phyloP scores from a whole-genome alignment of 2,113 vertebrate species.

The Burhinus bistriatus region DNA sequence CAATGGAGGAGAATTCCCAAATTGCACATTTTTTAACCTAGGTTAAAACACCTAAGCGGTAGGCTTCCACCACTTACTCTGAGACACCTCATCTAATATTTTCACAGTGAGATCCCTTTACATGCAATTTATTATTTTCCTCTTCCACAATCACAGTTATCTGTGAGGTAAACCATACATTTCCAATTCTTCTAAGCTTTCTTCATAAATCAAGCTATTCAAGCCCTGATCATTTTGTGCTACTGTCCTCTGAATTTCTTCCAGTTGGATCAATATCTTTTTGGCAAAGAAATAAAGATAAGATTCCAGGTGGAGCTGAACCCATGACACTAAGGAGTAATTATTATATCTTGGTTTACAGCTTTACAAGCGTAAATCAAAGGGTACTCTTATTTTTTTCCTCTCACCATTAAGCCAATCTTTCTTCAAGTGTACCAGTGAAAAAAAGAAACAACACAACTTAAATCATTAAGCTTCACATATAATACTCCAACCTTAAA shows the following conservation, averaged over 20 bases:
- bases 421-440: background rate
- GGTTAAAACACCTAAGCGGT: background rate
- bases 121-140: background rate
- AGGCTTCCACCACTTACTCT: background rate
- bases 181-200: background rate
- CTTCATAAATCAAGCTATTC: background rate
- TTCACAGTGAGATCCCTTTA: background rate
- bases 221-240: background rate
- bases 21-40: background rate
- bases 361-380: background rate
- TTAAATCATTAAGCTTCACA: background rate
- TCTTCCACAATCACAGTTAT: background rate
- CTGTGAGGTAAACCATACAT: background rate
- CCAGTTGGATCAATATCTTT: background rate
- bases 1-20: background rate
- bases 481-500: background rate
- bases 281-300: background rate
- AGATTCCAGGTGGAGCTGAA: background rate
- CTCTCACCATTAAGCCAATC: background rate
- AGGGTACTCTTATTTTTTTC: background rate
- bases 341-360: background rate
- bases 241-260: background rate
- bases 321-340: background rate
- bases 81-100: background rate
- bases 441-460: background rate